Percentiles rank a stretch among this genome's conserved stretches.
phyloP scores from a whole-genome alignment of 2,888 invertebrate species.

The Hydraecia micacea region DNA sequence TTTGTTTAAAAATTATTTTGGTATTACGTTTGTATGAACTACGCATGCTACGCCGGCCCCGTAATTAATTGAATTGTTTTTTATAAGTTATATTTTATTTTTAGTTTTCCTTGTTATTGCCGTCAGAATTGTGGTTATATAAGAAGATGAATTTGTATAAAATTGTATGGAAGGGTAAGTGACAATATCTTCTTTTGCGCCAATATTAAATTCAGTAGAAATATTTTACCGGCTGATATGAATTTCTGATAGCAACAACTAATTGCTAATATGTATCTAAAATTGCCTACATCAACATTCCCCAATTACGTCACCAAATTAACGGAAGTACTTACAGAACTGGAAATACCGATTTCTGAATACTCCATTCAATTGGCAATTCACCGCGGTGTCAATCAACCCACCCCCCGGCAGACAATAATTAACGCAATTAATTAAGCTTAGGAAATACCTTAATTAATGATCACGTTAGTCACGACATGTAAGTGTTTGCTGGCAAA shows the following conservation, averaged over 20 bases:
- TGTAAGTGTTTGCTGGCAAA: constrained; percentile 75
- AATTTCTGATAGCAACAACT: constrained; percentile 16
- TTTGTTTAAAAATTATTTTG: too few species aligned
- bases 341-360: constrained; percentile 54
- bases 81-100: constrained; percentile 8
- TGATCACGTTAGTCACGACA: constrained; percentile 77
- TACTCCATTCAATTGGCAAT: constrained; percentile 60
- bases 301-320: constrained; percentile 51
- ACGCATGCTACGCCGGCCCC: too few species aligned
- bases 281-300: constrained; percentile 11
- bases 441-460: constrained; percentile 79
- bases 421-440: constrained; percentile 83
- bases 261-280: constrained; percentile 25
- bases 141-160: not conserved
- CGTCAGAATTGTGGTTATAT: not conserved
- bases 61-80: not conserved
- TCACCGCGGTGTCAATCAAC: constrained; percentile 69
- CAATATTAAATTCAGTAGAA: not conserved
- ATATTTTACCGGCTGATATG: not conserved
- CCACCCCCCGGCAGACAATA: constrained; percentile 71
- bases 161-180: not conserved
- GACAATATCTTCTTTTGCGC: not conserved
- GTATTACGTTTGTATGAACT: too few species aligned
- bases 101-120: not conserved
- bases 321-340: constrained; percentile 50